Conservation (phyloP, 2,797 vertebrate genomes). For the Galago senegalensis region DNA sequence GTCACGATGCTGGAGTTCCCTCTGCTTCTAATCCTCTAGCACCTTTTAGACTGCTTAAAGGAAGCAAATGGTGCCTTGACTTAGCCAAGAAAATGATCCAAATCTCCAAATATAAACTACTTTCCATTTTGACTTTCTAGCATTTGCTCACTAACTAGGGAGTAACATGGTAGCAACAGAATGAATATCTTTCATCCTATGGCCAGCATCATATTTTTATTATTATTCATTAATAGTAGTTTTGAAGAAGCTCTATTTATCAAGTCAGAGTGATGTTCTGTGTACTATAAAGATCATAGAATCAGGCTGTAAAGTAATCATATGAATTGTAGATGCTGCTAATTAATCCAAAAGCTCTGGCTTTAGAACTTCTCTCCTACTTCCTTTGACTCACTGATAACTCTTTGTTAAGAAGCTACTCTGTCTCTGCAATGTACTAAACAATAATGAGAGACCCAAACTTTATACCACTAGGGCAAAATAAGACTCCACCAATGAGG, state of each 20-base stretch:
- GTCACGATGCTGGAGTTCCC: neutral
- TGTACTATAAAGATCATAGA: neutral
- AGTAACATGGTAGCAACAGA: neutral
- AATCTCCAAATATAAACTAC: slow-evolving; percentile 38
- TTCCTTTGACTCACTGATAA: neutral
- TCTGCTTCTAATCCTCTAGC: slow-evolving; percentile 12
- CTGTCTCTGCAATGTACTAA: neutral
- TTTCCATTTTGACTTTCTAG: slow-evolving; percentile 24
- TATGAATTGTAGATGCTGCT: neutral
- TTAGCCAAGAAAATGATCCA: slow-evolving; percentile 51
- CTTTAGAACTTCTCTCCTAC: neutral
- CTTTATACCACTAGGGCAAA: neutral
- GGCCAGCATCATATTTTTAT: neutral
- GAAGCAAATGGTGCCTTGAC: slow-evolving; percentile 37
- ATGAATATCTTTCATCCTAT: neutral
- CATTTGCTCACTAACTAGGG: slow-evolving; percentile 10
- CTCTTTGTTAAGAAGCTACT: neutral
- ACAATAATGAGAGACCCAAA: neutral
- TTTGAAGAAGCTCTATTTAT: neutral
- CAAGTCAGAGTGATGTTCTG: neutral
- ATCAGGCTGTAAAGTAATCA: neutral
- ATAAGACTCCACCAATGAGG: neutral
- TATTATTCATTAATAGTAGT: neutral
- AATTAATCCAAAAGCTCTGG: neutral
- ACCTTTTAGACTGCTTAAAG: neutral